Percentiles rank a stretch among this genome's conserved stretches.
These are phyloP conservation scores for Pteropus rufus DNA, from an alignment of 2,797 vertebrate genomes.

Conservation along the genomic window DNA sequence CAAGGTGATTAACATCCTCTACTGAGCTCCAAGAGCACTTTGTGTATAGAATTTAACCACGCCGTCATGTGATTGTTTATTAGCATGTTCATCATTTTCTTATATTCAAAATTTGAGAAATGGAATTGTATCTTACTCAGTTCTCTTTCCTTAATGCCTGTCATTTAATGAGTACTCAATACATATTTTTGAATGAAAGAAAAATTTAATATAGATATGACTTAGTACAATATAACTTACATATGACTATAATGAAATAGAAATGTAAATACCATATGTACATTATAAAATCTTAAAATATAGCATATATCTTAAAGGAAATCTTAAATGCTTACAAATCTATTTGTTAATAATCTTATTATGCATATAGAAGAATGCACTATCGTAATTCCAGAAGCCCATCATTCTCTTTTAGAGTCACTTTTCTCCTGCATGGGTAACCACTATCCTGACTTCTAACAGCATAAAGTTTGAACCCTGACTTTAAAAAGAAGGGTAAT, in stretches of 20 bases:
- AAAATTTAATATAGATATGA: background rate
- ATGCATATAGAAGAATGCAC: background rate
- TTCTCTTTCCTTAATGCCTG: background rate
- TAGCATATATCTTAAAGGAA: background rate
- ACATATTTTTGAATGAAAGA: constrained; percentile 28
- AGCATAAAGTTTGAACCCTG: background rate
- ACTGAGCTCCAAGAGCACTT: background rate
- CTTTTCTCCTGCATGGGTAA: background rate
- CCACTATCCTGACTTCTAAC: background rate
- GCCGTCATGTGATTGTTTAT: background rate
- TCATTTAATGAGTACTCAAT: background rate
- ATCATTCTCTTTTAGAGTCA: background rate
- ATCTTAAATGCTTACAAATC: background rate
- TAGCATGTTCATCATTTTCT: background rate
- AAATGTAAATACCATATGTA: background rate
- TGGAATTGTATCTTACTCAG: background rate
- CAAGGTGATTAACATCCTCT: background rate
- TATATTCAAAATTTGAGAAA: constrained; percentile 5
- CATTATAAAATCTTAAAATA: background rate
- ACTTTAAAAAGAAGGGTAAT: background rate
- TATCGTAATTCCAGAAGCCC: background rate
- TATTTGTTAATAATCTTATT: background rate
- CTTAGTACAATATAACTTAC: background rate
- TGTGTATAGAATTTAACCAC: background rate
- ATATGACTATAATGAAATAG: background rate